Conservation (phyloP, 2,113 vertebrate genomes). For the Chlamydotis undulata region DNA sequence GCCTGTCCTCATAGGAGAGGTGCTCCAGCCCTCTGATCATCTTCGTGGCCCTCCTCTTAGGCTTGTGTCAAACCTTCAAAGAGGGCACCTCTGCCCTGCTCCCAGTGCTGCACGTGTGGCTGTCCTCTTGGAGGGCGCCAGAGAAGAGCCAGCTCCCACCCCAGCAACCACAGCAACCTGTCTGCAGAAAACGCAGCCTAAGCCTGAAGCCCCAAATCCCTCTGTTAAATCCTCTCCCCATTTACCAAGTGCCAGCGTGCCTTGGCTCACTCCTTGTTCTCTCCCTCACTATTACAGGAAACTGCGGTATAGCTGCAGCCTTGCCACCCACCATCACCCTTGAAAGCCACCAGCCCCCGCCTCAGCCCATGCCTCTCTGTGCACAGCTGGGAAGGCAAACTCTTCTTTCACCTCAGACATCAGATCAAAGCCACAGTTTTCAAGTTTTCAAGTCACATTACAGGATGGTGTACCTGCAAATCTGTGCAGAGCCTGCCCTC, state of each 20-base stretch:
- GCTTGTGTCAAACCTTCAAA: not conserved
- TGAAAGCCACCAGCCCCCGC: not conserved
- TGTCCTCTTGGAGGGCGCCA: rapidly evolving
- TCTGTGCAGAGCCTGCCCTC: not conserved
- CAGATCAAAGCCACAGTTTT: not conserved
- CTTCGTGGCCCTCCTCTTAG: not conserved
- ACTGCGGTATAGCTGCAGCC: not conserved
- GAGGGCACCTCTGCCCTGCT: no score
- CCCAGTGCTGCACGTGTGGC: rapidly evolving
- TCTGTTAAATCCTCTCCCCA: not conserved
- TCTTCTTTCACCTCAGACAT: not conserved
- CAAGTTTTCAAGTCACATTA: not conserved
- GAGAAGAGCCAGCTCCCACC: not conserved
- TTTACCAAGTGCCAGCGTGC: not conserved
- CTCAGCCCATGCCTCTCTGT: rapidly evolving
- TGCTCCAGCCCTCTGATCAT: no score
- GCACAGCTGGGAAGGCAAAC: not conserved
- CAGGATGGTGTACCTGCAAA: not conserved
- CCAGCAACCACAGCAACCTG: not conserved
- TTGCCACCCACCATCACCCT: not conserved
- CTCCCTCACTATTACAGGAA: rapidly evolving
- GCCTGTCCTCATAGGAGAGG: no score
- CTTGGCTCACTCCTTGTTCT: not conserved
- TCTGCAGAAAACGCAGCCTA: not conserved
- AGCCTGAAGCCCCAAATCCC: not conserved